Evolutionary conservation across 2,113 vertebrate genomes (phyloP).

Genomic region (Psittacula cyanocephala): DNA sequence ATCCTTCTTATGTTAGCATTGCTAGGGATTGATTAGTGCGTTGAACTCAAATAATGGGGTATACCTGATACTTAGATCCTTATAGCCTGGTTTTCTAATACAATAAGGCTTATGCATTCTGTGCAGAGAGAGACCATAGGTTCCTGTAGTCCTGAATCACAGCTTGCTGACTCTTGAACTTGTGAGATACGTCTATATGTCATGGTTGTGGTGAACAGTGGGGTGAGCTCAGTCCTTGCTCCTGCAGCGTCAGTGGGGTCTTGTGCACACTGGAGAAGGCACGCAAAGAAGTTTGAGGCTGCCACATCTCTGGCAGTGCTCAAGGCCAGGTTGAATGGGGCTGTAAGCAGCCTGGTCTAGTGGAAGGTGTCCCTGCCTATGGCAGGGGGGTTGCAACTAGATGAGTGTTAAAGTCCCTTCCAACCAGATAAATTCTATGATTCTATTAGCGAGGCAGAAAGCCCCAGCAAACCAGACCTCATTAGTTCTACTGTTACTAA

Average conservation of each 20-base stretch:
- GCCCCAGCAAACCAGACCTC: not conserved
- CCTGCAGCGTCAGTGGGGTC: not conserved
- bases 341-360: not conserved
- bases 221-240: not conserved
- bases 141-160: not conserved
- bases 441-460: not conserved
- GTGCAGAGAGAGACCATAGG: not conserved
- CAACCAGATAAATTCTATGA: not conserved
- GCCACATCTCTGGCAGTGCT: not conserved
- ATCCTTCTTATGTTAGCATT: not conserved
- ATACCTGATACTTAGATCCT: not conserved
- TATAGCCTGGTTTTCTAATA: not conserved
- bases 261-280: not conserved
- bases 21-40: not conserved
- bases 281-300: not conserved
- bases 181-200: rapidly evolving
- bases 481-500: not conserved
- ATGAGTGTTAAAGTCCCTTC: not conserved
- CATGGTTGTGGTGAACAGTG: not conserved
- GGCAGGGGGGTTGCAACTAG: not conserved
- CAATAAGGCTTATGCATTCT: not conserved
- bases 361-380: not conserved
- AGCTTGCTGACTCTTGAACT: not conserved
- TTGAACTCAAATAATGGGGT: not conserved
- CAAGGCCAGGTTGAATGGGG: not conserved